These are phyloP conservation scores for Clepsis dumicolana DNA, from an alignment of 2,888 invertebrate species.

Conservation along the genomic window DNA sequence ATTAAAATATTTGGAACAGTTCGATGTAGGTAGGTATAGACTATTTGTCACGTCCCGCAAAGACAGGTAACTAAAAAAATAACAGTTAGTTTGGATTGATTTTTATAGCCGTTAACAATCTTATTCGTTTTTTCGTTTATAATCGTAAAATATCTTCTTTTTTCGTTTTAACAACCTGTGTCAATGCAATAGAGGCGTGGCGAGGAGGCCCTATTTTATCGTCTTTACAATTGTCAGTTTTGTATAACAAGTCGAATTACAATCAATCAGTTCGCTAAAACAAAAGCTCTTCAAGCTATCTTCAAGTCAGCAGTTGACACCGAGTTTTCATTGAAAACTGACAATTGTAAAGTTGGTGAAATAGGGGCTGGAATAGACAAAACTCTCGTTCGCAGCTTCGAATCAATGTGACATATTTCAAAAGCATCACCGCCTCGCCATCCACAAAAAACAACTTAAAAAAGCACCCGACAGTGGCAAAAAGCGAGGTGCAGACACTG, in stretches of 20 bases:
- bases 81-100: background rate
- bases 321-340: too few relatives aligned
- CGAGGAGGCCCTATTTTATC: too few relatives aligned
- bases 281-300: too few relatives aligned
- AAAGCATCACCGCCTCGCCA: background rate
- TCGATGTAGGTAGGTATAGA: background rate
- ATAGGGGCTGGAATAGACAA: background rate
- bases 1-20: constrained; percentile 33
- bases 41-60: constrained; percentile 9
- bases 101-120: background rate
- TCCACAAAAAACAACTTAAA: constrained; percentile 19
- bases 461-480: constrained; percentile 12
- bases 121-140: too few relatives aligned
- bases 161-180: too few relatives aligned
- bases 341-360: too few relatives aligned
- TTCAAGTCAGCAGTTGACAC: too few relatives aligned
- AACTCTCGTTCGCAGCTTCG: background rate
- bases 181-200: too few relatives aligned
- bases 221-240: too few relatives aligned
- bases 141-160: too few relatives aligned
- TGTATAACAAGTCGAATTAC: too few relatives aligned
- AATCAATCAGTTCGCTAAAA: too few relatives aligned
- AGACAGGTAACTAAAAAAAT: background rate
- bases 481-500: constrained; percentile 13
- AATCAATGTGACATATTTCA: background rate